Conservation (phyloP, 2,113 vertebrate genomes). For the Ibidorhyncha struthersii region DNA sequence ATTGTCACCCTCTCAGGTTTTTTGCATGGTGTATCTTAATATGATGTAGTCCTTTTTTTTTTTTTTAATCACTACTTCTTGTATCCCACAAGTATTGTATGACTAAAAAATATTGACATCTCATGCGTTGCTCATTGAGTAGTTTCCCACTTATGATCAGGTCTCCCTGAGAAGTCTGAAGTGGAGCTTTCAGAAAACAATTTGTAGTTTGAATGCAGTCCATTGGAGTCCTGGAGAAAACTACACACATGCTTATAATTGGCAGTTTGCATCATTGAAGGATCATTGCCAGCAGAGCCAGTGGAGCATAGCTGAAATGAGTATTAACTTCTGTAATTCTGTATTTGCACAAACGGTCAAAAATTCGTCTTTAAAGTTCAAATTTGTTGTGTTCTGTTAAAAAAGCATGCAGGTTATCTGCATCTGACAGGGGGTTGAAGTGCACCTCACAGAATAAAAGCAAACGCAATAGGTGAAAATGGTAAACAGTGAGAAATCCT, state of each 20-base stretch:
- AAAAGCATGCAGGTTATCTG: not conserved
- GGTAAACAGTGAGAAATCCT: not conserved
- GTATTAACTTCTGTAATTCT: not conserved
- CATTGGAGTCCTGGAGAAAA: not conserved
- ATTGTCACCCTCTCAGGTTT: not conserved
- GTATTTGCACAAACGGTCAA: not conserved
- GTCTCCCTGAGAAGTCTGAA: not conserved
- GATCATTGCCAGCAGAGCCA: not conserved
- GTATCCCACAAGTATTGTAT: not conserved
- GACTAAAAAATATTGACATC: not conserved
- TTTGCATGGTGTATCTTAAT: not conserved
- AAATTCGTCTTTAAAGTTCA: not conserved
- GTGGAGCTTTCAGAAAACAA: not conserved
- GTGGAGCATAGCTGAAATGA: not conserved
- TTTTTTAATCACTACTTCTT: not conserved
- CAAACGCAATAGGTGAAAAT: not conserved
- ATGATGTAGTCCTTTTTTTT: not conserved
- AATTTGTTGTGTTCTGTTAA: not conserved
- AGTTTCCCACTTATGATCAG: not conserved
- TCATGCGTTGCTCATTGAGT: not conserved
- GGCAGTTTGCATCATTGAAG: not conserved
- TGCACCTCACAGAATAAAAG: not conserved
- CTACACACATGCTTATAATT: not conserved
- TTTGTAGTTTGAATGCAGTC: not conserved
- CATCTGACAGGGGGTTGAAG: not conserved